A percentile compares a stretch with the other conserved stretches of the same genome.
Evolutionary conservation across 2,797 vertebrate species (phyloP).

Genomic region (Columba guinea): DNA sequence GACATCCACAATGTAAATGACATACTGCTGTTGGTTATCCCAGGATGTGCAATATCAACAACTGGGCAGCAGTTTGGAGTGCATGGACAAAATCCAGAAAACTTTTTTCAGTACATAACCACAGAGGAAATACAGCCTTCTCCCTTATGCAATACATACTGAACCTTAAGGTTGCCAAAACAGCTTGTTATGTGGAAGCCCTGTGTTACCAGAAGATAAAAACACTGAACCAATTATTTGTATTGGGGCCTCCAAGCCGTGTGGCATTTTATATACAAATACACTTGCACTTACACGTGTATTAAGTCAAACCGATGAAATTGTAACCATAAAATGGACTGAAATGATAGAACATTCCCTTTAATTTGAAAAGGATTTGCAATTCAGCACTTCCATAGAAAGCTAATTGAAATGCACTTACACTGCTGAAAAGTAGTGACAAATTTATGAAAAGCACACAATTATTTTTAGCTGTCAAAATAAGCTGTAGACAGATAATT

Average conservation of each 20-base stretch:
- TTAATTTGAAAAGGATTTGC: conserved; percentile 56
- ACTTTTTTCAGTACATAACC: background rate
- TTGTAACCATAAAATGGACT: conserved; percentile 48
- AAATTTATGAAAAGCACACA: conserved; percentile 60
- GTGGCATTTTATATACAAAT: conserved; percentile 65
- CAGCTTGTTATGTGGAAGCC: conserved; percentile 16
- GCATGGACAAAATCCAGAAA: background rate
- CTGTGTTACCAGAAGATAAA: conserved; percentile 58
- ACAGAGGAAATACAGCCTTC: background rate
- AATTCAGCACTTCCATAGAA: conserved; percentile 50
- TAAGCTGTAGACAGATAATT: conserved; percentile 29
- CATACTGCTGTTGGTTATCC: background rate
- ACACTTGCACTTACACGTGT: conserved; percentile 11
- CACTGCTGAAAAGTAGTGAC: conserved; percentile 36
- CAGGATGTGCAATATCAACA: background rate
- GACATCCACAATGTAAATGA: background rate
- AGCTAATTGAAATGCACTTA: conserved; percentile 68
- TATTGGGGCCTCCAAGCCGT: conserved; percentile 1
- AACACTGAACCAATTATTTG: conserved; percentile 45
- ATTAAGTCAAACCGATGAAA: conserved; percentile 67
- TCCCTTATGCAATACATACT: background rate
- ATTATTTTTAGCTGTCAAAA: conserved; percentile 58
- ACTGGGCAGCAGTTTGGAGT: background rate
- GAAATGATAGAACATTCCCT: conserved; percentile 34
- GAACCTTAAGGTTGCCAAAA: conserved; percentile 33